Evolutionary conservation across 2,797 vertebrate species (phyloP), one percentile per base, ranked within the genome.

Genomic region (Lutjanus argentimaculatus): DNA sequence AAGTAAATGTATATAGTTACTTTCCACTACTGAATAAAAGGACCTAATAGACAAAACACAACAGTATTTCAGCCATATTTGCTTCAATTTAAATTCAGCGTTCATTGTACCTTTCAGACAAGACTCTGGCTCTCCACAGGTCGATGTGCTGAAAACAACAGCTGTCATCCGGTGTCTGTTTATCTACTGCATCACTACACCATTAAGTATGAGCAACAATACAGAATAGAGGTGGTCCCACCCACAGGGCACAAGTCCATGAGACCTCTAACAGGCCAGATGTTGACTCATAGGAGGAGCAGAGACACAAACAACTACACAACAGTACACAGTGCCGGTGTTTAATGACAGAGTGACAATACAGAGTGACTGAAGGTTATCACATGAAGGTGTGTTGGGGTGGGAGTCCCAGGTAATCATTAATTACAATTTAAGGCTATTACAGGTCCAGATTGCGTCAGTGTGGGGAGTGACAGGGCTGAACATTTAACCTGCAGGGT

Each of bases 61-160:
- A 36, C 30, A 36, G 6, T 12, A 76, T 64, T 72, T 75, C 40
- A 75, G 56, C 7, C 46, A 49, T 9, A 66, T 68, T 30, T 30
- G 12, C 1, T 40, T 42, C 22, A 6, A 67, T 57, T 22, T 63
- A 70, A 21, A 45, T 65, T 36, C 52, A 72, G 55, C 51, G 45
- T 51, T 14, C 53, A 83, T 43, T 25, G n/a, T 91, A 91, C 82
- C 85, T 91, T 77, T 80, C 17, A 80, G 40, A 73, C 66, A 59
- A 48, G 58, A 17, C 42, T 64, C 66, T 49, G 46, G 21, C 58
- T 73, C 75, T 79, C 61, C 72, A 59, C 63, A 42, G 42, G 42
- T 65, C 2, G 42, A 51, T 51, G 57, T 73, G 71, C 16, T 65
- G 67, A 56, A 56, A 63, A 51, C 57, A 62, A 46, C 75, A 70